Evolutionary conservation across 2,113 vertebrate species (phyloP), one percentile per base, ranked within the genome.

Genomic region (Upupa epops): DNA sequence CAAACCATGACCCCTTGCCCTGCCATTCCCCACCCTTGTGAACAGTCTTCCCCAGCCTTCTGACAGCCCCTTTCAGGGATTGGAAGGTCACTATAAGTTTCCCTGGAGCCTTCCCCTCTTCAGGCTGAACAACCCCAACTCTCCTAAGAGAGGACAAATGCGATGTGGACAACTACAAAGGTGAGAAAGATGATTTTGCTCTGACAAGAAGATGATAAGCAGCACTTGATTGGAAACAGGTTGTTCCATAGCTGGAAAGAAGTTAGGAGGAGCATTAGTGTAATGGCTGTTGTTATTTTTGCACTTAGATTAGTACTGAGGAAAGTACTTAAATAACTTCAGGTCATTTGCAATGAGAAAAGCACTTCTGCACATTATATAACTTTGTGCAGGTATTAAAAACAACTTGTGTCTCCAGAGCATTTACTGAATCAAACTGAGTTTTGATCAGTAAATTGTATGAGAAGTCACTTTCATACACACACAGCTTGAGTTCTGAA

Each of bases 271-370:
- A 76, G 59, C 34, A 59, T 84, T 76, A 85, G 20, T 77, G 37
- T 84, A 89, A 92, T 86, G 73, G 36, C 42, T 78, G 48, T 46
- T 71, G 18, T 34, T 75, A 31, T 20, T 88, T 90, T 83, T 85
- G 52, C 37, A 52, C 37, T 95, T 68, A 85, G 46, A 82, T 70
- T 65, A 51, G 68, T 36, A 66, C 24, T 82, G 59, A 48, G 82
- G n/a, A 92, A 96, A 76, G 48, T 34, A 73, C 37, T 90, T 89
- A 40, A 74, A 59, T 68, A 94, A 75, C 73, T 96, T 88, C 8
- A 76, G 37, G 68, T 84, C 42, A 70, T 56, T 90, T 88, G 51
- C 68, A 73, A 48, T 79, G 86, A 73, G 73, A 59, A 85, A 93
- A 87, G 48, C 55, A 74, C 45, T 87, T 87, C 52, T 17, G 34